Evolutionary conservation across 1,140 invertebrate species (phyloP).

Genomic region (Drosophila navojoa): DNA sequence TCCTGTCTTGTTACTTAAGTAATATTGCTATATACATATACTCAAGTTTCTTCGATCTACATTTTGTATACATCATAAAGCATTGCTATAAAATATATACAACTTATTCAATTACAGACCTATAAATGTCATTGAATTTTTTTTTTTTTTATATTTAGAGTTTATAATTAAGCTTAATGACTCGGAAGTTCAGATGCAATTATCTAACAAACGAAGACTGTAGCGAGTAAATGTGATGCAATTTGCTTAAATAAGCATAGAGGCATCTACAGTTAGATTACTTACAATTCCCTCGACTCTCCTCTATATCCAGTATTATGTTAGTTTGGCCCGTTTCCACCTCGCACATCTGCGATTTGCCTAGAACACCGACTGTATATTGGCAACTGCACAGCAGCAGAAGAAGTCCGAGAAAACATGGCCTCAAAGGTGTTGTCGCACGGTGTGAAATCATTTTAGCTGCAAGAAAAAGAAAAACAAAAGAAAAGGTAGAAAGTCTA

Average conservation of each 20-base stretch:
- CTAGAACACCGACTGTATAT: slow-evolving; percentile 56
- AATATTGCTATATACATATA: not conserved
- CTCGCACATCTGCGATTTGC: slow-evolving; percentile 84
- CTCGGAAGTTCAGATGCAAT: no score
- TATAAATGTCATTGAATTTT: no score
- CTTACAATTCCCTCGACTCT: slow-evolving; percentile 93
- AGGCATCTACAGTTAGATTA: slow-evolving; percentile 59
- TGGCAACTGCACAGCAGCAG: slow-evolving; percentile 62
- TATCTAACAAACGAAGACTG: not conserved
- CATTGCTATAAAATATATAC: no score
- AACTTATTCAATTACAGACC: no score
- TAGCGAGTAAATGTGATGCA: no score
- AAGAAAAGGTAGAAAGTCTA: not conserved
- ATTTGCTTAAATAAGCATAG: no score
- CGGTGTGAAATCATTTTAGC: slow-evolving; percentile 56
- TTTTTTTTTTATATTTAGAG: no score
- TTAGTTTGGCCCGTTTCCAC: slow-evolving; percentile 93
- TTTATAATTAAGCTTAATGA: no score
- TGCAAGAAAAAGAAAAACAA: slow-evolving; percentile 36
- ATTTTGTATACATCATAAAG: no score
- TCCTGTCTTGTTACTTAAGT: slow-evolving; percentile 6
- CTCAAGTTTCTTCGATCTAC: no score
- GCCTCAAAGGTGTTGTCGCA: slow-evolving; percentile 33
- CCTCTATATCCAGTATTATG: slow-evolving; percentile 95
- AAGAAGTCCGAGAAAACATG: slow-evolving; percentile 48